Percentiles rank a stretch among this genome's conserved stretches.
Evolutionary conservation across 2,888 invertebrate genomes (phyloP).

Genomic region (Perdita meconis): DNA sequence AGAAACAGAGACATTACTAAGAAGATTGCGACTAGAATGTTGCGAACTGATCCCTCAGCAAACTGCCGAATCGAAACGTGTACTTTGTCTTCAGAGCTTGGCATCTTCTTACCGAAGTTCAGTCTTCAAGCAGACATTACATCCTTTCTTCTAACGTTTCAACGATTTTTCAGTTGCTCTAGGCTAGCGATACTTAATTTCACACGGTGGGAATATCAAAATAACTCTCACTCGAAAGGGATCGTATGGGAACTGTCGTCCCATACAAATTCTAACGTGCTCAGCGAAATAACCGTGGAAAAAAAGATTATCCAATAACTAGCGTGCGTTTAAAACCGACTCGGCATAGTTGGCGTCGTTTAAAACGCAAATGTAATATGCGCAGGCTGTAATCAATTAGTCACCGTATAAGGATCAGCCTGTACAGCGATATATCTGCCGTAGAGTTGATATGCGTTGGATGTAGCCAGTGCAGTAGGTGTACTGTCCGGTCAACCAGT

Average conservation of each 20-base stretch:
- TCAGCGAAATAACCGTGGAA: neutral
- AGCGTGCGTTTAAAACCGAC: constrained; percentile 4
- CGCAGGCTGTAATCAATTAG: constrained; percentile 58
- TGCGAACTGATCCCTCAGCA: constrained; percentile 5
- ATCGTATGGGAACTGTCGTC: no score
- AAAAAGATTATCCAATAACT: neutral
- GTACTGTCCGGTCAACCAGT: constrained; percentile 60
- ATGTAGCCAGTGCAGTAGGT: constrained; percentile 46
- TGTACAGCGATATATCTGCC: constrained; percentile 55
- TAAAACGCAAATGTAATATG: constrained; percentile 55
- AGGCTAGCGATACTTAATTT: no score
- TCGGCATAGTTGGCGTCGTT: constrained; percentile 16
- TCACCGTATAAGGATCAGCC: constrained; percentile 64
- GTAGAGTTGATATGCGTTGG: constrained; percentile 45
- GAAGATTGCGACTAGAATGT: neutral
- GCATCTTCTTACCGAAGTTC: neutral
- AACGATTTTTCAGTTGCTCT: no score
- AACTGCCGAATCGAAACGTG: neutral
- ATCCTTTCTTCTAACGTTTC: no score
- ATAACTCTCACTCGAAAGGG: no score
- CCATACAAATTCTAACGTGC: neutral
- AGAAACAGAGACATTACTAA: constrained; percentile 16
- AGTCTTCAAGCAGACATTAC: no score
- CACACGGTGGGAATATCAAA: no score
- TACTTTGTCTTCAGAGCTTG: neutral